Evolutionary conservation across 92 coral and sea anemone genomes (phyloP).

Genomic region (Plumapathes pennacea): DNA sequence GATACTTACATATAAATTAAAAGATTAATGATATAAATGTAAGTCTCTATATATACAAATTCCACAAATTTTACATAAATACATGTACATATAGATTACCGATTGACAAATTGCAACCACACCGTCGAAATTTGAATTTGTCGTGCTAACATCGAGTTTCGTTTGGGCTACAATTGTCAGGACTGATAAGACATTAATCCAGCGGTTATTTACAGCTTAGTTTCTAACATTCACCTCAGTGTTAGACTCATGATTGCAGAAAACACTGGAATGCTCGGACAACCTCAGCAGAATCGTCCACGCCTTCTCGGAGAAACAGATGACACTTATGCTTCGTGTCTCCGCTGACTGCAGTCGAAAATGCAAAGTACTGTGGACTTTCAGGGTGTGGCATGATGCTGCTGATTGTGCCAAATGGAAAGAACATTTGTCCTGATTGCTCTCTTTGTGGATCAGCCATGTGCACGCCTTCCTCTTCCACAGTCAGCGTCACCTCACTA

Average conservation of each 20-base stretch:
- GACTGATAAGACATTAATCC: too few relatives aligned
- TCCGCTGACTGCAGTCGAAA: constrained; percentile 86
- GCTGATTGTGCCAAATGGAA: constrained; percentile 64
- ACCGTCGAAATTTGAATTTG: too few relatives aligned
- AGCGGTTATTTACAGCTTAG: too few relatives aligned
- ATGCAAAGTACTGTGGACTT: constrained; percentile 91
- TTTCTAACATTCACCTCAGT: too few relatives aligned
- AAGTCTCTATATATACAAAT: too few relatives aligned
- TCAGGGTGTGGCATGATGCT: constrained; percentile 79
- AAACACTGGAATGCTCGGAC: constrained; percentile 13
- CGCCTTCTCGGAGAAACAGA: constrained; percentile 64
- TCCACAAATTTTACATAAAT: too few relatives aligned
- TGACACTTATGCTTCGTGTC: constrained; percentile 99
- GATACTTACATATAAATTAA: too few relatives aligned
- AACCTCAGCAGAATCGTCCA: constrained; percentile 3
- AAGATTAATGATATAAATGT: too few relatives aligned
- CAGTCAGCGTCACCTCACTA: constrained; percentile 59
- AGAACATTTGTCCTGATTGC: constrained; percentile 62
- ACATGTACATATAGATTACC: too few relatives aligned
- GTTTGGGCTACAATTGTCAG: too few relatives aligned
- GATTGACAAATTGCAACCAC: too few relatives aligned
- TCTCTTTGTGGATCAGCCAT: constrained; percentile 58
- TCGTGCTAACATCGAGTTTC: too few relatives aligned
- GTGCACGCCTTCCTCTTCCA: constrained; percentile 76
- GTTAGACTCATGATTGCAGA: not conserved